Conservation (phyloP, 1,140 invertebrate species). For the Oryctes rhinoceros region DNA sequence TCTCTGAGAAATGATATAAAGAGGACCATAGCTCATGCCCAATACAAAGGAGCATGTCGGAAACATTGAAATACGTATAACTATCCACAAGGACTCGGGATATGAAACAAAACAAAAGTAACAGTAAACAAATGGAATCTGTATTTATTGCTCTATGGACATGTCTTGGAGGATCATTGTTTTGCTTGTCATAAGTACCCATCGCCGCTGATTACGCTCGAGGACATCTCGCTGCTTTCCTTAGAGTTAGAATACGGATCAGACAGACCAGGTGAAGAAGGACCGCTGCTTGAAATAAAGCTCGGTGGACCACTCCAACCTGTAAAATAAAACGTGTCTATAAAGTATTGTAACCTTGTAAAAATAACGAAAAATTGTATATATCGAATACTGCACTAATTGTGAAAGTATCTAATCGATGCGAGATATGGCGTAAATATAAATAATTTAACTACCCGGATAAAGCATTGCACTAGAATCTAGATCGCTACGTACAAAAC, state of each 20-base stretch:
- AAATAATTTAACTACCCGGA: too few relatives aligned
- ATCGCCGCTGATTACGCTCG: constrained; percentile 70
- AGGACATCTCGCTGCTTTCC: constrained; percentile 71
- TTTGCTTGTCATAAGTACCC: constrained; percentile 62
- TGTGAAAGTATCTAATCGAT: too few relatives aligned
- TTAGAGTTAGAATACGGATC: constrained; percentile 63
- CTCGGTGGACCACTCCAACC: constrained; percentile 71
- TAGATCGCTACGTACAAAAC: too few relatives aligned
- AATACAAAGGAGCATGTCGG: neutral
- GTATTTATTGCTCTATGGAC: constrained; percentile 39
- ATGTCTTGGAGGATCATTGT: constrained; percentile 30
- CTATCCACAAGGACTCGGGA: constrained; percentile 36
- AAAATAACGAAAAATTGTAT: too few relatives aligned
- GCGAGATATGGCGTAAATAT: too few relatives aligned
- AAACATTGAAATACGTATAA: constrained; percentile 8
- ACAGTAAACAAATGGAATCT: constrained; percentile 29
- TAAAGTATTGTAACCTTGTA: neutral
- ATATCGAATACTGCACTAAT: too few relatives aligned
- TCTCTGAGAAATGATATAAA: constrained; percentile 1
- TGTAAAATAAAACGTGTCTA: constrained; percentile 49
- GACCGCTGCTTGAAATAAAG: constrained; percentile 70
- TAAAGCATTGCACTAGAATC: too few relatives aligned
- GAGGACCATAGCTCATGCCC: neutral
- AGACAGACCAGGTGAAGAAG: constrained; percentile 72
- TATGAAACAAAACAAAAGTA: constrained; percentile 47